These are phyloP conservation scores for Ypsolopha scabrella DNA, from an alignment of 2,888 invertebrate species.

Conservation along the genomic window DNA sequence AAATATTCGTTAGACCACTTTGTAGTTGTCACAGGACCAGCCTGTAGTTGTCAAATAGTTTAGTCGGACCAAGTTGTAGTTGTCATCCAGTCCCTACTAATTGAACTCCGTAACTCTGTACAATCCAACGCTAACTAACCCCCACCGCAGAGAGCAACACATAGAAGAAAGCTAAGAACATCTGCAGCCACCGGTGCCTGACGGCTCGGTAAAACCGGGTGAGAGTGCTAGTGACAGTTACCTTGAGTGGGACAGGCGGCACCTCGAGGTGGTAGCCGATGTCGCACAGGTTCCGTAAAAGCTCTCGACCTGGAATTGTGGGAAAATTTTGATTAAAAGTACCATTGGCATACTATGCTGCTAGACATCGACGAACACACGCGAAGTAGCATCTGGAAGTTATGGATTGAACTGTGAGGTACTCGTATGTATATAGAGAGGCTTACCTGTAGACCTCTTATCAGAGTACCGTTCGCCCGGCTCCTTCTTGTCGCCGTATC, in stretches of 20 bases:
- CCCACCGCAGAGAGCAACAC: constrained; percentile 9
- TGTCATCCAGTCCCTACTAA: too few species aligned
- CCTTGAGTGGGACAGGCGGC: constrained; percentile 75
- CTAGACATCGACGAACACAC: too few species aligned
- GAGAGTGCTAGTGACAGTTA: constrained; percentile 32
- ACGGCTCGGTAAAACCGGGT: constrained; percentile 9
- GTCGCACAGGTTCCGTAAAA: constrained; percentile 75
- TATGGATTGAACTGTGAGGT: too few species aligned
- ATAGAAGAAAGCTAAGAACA: constrained; percentile 29
- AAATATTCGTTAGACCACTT: too few species aligned
- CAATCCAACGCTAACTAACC: too few species aligned
- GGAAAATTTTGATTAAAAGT: background rate
- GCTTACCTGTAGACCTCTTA: background rate
- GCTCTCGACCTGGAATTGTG: constrained; percentile 62
- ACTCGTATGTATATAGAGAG: too few species aligned
- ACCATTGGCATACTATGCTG: background rate
- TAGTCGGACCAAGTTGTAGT: too few species aligned
- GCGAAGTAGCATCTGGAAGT: too few species aligned
- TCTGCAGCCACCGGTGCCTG: constrained; percentile 17
- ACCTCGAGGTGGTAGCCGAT: constrained; percentile 80
- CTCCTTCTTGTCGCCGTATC: constrained; percentile 76
- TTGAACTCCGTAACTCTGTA: too few species aligned
- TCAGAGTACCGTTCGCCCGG: constrained; percentile 53
- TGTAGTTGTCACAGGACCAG: too few species aligned
- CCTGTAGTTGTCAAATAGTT: too few species aligned